Evolutionary conservation across 2,888 invertebrate species (phyloP).

Genomic region (Hylaea fasciaria): DNA sequence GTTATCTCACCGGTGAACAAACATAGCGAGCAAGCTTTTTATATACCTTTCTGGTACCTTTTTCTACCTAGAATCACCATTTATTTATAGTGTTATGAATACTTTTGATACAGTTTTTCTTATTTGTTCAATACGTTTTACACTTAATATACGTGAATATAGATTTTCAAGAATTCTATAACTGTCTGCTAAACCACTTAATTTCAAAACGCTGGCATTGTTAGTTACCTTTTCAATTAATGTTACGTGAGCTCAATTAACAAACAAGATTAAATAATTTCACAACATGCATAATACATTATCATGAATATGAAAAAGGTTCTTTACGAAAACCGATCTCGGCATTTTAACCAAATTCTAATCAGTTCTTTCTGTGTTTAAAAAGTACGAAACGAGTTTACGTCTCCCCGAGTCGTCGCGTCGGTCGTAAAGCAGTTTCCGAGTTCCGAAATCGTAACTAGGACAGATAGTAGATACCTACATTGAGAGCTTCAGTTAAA

Average conservation of each 20-base stretch:
- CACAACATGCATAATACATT: too few species aligned
- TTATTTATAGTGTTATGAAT: too few species aligned
- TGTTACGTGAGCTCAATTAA: too few species aligned
- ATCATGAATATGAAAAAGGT: neutral
- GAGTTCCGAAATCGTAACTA: constrained; percentile 15
- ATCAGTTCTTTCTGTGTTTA: constrained; percentile 3
- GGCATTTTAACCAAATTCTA: neutral
- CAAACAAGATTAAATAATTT: too few species aligned
- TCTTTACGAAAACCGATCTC: neutral
- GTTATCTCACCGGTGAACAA: constrained; percentile 57
- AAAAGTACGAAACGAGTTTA: neutral
- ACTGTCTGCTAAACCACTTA: too few species aligned
- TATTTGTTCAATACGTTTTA: too few species aligned
- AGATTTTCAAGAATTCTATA: too few species aligned
- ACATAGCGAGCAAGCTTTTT: constrained; percentile 27
- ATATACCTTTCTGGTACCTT: constrained; percentile 12
- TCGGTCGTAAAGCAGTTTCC: constrained; percentile 12
- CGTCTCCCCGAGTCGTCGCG: neutral
- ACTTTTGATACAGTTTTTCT: neutral
- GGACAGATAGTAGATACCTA: constrained; percentile 11
- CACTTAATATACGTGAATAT: too few species aligned
- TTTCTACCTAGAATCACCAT: constrained; percentile 7
- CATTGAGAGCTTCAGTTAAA: constrained; percentile 8
- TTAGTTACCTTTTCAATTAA: too few species aligned
- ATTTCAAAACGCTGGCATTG: too few species aligned